A percentile compares a stretch with the other conserved stretches of the same genome.
Evolutionary conservation across 2,797 vertebrate genomes (phyloP).

Genomic region (Atherinosoma microstoma): DNA sequence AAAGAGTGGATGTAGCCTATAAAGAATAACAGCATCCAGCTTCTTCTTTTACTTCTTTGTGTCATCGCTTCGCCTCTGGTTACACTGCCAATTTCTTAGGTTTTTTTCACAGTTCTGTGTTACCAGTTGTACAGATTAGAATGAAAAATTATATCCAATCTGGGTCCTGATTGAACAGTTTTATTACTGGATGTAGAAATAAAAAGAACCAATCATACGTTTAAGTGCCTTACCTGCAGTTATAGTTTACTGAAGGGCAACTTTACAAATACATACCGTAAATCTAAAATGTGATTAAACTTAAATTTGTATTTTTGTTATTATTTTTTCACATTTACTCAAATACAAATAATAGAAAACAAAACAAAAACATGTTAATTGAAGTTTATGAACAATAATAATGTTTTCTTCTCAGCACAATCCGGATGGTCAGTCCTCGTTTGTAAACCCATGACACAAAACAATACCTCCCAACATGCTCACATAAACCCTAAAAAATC

Average conservation of each 20-base stretch:
- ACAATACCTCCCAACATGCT: too few relatives aligned
- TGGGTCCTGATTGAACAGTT: neutral
- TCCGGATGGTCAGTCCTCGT: too few relatives aligned
- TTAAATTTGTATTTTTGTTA: too few relatives aligned
- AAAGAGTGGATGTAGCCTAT: neutral
- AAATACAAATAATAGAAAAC: too few relatives aligned
- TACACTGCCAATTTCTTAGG: neutral
- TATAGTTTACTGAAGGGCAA: too few relatives aligned
- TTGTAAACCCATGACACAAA: too few relatives aligned
- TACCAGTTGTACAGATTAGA: neutral
- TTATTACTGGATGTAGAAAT: neutral
- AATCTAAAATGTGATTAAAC: too few relatives aligned
- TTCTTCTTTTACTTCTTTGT: neutral
- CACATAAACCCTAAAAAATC: too few relatives aligned
- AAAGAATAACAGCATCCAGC: neutral
- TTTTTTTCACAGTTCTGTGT: neutral
- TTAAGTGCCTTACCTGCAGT: too few relatives aligned
- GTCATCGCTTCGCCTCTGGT: neutral
- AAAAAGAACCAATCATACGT: too few relatives aligned
- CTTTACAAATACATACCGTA: too few relatives aligned
- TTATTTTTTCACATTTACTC: too few relatives aligned
- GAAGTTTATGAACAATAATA: neutral
- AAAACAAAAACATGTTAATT: neutral
- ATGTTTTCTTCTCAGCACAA: neutral
- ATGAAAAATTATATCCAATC: neutral